Evolutionary conservation across 2,888 invertebrate genomes (phyloP).

Genomic region (Acanthopleura granulata): DNA sequence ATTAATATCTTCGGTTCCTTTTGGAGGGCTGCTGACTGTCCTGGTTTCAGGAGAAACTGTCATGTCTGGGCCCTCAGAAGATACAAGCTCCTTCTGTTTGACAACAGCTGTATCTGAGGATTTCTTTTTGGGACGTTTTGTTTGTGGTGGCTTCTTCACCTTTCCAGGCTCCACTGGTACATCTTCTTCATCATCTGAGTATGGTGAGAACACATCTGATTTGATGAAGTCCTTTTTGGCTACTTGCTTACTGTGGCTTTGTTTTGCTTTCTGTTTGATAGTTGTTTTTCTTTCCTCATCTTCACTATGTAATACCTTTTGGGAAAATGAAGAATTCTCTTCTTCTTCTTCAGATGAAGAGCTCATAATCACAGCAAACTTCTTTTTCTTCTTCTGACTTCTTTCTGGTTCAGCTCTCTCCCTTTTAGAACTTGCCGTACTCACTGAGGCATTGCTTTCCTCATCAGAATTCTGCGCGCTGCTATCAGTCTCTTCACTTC

Average conservation of each 20-base stretch:
- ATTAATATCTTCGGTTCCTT: not conserved
- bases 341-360: slow-evolving; percentile 30
- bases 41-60: not conserved
- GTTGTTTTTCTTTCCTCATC: slow-evolving; percentile 17
- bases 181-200: slow-evolving; percentile 17
- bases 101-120: not conserved
- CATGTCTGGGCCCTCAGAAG: not conserved
- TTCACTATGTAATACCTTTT: slow-evolving; percentile 19
- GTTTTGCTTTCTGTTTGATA: slow-evolving; percentile 11
- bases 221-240: not conserved
- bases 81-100: not conserved
- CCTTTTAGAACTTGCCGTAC: slow-evolving; percentile 13
- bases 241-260: slow-evolving; percentile 18
- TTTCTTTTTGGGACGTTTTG: slow-evolving; percentile 4
- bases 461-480: slow-evolving; percentile 48
- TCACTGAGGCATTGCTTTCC: slow-evolving; percentile 27
- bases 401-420: slow-evolving; percentile 21
- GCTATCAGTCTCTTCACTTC: slow-evolving; percentile 48
- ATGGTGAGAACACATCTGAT: slow-evolving; percentile 16
- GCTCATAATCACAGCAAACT: slow-evolving; percentile 26
- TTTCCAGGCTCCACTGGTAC: slow-evolving; percentile 13
- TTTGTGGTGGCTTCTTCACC: not conserved
- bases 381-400: slow-evolving; percentile 26
- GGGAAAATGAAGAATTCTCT: not conserved
- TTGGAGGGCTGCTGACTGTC: not conserved